phyloP scores from a whole-genome alignment of 2,797 vertebrate genomes.

The Esox lucius region DNA sequence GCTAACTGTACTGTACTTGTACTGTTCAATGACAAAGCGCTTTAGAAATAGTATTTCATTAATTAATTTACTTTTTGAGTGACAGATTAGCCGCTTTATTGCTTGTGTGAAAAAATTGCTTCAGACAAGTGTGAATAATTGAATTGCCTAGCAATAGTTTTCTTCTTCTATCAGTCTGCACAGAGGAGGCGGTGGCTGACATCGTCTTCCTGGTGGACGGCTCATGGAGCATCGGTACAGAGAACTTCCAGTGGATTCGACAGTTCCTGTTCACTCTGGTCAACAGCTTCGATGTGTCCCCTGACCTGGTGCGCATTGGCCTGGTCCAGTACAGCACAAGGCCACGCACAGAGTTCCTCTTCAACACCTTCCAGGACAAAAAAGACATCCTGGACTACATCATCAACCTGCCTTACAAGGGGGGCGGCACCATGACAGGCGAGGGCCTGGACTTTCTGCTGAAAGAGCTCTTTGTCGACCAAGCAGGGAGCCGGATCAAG shows the following conservation, averaged over 20 bases:
- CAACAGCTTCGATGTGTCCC: conserved; percentile 71
- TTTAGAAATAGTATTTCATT: neutral
- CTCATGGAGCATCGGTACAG: conserved; percentile 71
- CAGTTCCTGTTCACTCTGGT: conserved; percentile 73
- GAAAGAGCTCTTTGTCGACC: conserved; percentile 67
- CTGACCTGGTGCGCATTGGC: conserved; percentile 73
- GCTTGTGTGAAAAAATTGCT: neutral
- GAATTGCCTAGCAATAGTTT: neutral
- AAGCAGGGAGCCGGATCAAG: conserved; percentile 61
- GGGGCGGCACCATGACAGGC: conserved; percentile 69
- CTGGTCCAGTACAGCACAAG: conserved; percentile 75
- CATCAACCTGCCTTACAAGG: conserved; percentile 63
- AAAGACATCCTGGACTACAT: conserved; percentile 63
- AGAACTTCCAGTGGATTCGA: conserved; percentile 70
- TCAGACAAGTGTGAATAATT: neutral
- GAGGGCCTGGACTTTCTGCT: conserved; percentile 73
- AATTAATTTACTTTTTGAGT: neutral
- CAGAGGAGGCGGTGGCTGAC: conserved; percentile 75
- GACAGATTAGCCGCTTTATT: neutral
- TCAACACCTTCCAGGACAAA: conserved; percentile 67
- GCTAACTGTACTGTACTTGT: too few species aligned
- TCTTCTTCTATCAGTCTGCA: conserved; percentile 72
- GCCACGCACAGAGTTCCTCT: conserved; percentile 72
- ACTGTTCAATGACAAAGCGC: neutral
- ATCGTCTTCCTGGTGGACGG: conserved; percentile 82